Conservation (phyloP, 2,113 vertebrate species). For the Myodes glareolus region DNA sequence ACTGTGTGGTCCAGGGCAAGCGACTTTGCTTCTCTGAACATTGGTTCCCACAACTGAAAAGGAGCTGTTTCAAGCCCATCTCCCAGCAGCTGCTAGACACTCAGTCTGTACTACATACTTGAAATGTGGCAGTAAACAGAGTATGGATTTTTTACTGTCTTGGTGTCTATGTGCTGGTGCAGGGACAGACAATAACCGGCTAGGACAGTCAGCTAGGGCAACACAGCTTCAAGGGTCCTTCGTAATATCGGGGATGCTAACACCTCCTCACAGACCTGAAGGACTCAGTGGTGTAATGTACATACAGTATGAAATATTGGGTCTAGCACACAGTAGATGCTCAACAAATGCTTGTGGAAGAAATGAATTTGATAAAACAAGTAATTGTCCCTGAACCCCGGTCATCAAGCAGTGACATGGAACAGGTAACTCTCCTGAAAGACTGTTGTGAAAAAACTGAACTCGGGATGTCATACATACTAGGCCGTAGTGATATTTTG, state of each 20-base stretch:
- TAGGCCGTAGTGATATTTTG: background rate
- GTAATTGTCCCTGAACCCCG: background rate
- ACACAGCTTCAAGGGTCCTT: background rate
- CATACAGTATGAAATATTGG: background rate
- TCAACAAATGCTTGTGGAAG: background rate
- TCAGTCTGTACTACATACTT: background rate
- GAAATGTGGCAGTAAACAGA: background rate
- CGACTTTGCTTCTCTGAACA: background rate
- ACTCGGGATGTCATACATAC: no score
- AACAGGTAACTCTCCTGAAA: background rate
- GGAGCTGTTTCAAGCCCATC: background rate
- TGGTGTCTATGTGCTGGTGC: background rate
- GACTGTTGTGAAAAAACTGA: background rate
- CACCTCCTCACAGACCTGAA: background rate
- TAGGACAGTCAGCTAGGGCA: background rate
- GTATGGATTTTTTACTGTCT: background rate
- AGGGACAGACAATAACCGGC: background rate
- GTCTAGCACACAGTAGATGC: background rate
- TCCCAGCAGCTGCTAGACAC: background rate
- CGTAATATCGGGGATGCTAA: background rate
- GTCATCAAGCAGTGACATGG: background rate
- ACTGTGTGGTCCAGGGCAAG: background rate
- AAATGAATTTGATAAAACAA: background rate
- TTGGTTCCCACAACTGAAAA: background rate
- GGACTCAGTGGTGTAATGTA: background rate